Evolutionary conservation across 2,888 invertebrate genomes (phyloP).

Genomic region (Lepidocyrtoides sp.): DNA sequence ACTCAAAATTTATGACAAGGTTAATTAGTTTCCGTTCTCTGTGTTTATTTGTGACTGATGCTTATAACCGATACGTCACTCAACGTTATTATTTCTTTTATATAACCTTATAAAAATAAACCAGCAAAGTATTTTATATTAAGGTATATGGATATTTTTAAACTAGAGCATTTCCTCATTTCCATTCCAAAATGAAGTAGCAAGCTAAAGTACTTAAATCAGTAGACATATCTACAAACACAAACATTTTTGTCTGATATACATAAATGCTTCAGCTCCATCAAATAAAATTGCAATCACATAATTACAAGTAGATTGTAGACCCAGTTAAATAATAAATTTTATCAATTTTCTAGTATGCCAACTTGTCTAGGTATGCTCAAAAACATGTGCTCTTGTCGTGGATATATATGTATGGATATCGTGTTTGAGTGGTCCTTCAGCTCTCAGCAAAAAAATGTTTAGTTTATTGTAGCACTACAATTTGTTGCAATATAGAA

Average conservation of each 20-base stretch:
- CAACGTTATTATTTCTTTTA: background rate
- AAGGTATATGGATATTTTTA: too few species aligned
- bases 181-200: conserved; percentile 2
- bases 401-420: background rate
- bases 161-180: conserved; percentile 63
- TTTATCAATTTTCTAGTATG: conserved; percentile 10
- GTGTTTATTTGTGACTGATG: background rate
- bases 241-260: background rate
- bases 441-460: background rate
- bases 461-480: background rate
- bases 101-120: too few species aligned
- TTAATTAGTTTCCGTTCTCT: conserved; percentile 72
- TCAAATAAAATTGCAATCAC: background rate
- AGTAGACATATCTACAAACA: background rate
- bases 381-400: background rate
- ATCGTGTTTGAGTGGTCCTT: background rate
- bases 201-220: background rate
- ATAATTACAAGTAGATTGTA: conserved; percentile 3
- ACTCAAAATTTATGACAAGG: conserved; percentile 60
- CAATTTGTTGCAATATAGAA: conserved; percentile 32
- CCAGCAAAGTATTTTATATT: too few species aligned
- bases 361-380: background rate
- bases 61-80: too few species aligned
- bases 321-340: conserved; percentile 7
- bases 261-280: background rate